A percentile compares a stretch with the other conserved stretches of the same genome.
Conservation (phyloP, 1,140 invertebrate genomes). For the Holcopasites calliopsidis region DNA sequence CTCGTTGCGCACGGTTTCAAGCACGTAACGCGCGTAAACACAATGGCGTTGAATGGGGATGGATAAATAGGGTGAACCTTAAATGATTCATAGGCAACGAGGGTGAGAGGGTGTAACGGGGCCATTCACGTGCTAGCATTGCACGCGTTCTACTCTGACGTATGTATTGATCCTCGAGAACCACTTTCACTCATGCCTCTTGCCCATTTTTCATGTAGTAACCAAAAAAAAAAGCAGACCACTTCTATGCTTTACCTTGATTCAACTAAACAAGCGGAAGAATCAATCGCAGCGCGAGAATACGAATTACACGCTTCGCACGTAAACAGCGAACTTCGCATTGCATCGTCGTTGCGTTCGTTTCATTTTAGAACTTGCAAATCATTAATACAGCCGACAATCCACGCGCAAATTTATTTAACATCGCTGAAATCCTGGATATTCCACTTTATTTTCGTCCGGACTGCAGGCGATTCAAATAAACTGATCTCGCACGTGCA, state of each 20-base stretch:
- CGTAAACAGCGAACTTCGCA: not conserved
- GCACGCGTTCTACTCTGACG: slow-evolving; percentile 40
- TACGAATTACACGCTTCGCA: no score
- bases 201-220: not conserved
- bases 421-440: not conserved
- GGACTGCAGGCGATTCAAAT: not conserved
- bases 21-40: slow-evolving; percentile 33
- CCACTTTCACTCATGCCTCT: slow-evolving; percentile 10
- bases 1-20: slow-evolving; percentile 23
- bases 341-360: no score
- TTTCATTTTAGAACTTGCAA: not conserved
- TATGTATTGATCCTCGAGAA: slow-evolving; percentile 57
- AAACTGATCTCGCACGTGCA: not conserved
- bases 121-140: slow-evolving; percentile 58
- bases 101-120: slow-evolving; percentile 42
- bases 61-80: slow-evolving; percentile 53
- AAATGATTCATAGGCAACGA: slow-evolving; percentile 60
- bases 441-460: not conserved
- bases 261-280: no score
- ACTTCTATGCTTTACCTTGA: not conserved
- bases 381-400: not conserved
- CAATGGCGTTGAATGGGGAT: slow-evolving; percentile 31
- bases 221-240: not conserved
- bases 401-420: not conserved
- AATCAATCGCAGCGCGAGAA: no score